These are phyloP conservation scores for Carassius gibelio DNA, from an alignment of 2,113 vertebrate genomes.

Conservation along the genomic window DNA sequence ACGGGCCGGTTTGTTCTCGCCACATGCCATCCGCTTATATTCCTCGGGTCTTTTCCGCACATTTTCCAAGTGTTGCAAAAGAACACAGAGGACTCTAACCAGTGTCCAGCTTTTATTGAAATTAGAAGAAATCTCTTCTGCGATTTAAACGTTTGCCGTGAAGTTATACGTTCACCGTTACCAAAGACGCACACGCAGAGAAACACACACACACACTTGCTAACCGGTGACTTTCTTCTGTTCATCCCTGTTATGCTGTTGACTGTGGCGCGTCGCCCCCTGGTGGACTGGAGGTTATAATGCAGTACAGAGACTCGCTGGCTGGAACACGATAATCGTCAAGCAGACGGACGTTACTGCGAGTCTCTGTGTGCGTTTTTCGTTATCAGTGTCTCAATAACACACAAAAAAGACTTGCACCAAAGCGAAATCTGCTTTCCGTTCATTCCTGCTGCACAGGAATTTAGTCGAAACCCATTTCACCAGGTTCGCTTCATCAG, in stretches of 20 bases:
- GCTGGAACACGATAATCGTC: conserved; percentile 54
- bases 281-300: conserved; percentile 39
- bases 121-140: not conserved
- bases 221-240: not conserved
- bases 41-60: conserved; percentile 11
- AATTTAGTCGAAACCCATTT: conserved; percentile 51
- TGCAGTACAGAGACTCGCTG: not conserved
- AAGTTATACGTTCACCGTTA: conserved; percentile 62
- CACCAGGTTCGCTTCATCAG: conserved; percentile 44
- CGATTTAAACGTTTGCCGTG: conserved; percentile 41
- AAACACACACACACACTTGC: not conserved
- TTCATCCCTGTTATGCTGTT: not conserved
- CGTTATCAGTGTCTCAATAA: conserved; percentile 44
- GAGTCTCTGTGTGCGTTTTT: conserved; percentile 63
- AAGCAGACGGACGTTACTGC: conserved; percentile 33
- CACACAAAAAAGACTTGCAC: conserved; percentile 59
- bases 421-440: conserved; percentile 32
- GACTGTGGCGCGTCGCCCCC: conserved; percentile 9
- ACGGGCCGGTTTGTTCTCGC: not conserved
- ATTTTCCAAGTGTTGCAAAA: conserved; percentile 1
- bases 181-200: conserved; percentile 46
- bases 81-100: not conserved
- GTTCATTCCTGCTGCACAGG: conserved; percentile 62
- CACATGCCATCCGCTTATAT: conserved; percentile 1
- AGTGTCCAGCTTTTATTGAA: not conserved